A percentile compares a stretch with the other conserved stretches of the same genome.
phyloP scores from a whole-genome alignment of 1,140 invertebrate genomes.

The Psix sp. region DNA sequence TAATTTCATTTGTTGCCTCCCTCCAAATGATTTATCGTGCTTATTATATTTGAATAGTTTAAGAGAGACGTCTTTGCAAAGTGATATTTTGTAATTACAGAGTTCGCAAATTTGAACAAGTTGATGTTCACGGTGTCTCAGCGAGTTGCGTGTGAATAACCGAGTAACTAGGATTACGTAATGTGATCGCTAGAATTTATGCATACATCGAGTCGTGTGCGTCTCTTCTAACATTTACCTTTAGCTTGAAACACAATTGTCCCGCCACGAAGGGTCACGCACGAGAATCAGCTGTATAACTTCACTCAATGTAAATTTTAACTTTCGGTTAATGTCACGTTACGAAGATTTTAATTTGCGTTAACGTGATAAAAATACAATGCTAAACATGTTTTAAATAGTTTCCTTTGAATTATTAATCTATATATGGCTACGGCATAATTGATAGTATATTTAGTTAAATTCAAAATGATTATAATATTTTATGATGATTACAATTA shows the following conservation, averaged over 20 bases:
- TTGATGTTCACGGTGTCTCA: neutral
- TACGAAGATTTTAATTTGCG: too few relatives aligned
- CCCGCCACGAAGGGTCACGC: too few relatives aligned
- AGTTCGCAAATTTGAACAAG: conserved; percentile 21
- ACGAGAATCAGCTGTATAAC: too few relatives aligned
- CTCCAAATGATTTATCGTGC: conserved; percentile 6
- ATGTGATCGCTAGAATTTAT: conserved; percentile 68
- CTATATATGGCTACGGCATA: too few relatives aligned
- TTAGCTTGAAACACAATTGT: conserved; percentile 58
- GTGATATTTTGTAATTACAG: conserved; percentile 20
- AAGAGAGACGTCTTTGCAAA: conserved; percentile 4
- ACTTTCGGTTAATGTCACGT: too few relatives aligned
- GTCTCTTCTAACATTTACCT: conserved; percentile 68
- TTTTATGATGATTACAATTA: too few relatives aligned
- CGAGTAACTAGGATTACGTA: conserved; percentile 66
- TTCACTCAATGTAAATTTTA: too few relatives aligned
- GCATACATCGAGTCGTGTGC: conserved; percentile 59
- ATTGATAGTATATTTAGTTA: too few relatives aligned
- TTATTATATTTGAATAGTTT: conserved; percentile 6
- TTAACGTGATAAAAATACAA: too few relatives aligned
- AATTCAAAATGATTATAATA: too few relatives aligned
- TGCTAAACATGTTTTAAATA: too few relatives aligned
- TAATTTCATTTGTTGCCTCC: conserved; percentile 7
- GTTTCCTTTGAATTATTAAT: too few relatives aligned
- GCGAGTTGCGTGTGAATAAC: conserved; percentile 56